A percentile compares a stretch with the other conserved stretches of the same genome.
These are phyloP conservation scores for Brassicogethes aeneus DNA, from an alignment of 2,888 invertebrate genomes.

Conservation along the genomic window DNA sequence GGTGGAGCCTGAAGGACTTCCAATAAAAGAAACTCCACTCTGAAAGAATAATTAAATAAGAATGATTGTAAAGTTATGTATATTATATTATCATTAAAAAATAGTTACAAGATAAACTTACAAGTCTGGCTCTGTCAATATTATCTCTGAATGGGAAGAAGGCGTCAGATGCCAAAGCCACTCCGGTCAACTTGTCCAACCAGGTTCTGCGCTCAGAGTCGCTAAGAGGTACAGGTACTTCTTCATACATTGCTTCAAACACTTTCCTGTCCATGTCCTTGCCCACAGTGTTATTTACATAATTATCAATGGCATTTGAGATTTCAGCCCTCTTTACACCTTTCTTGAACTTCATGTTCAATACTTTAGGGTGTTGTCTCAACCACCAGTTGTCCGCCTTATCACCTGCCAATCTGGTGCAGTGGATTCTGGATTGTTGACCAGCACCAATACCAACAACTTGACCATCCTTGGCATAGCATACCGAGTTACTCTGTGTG, in stretches of 20 bases:
- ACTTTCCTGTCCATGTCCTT: slow-evolving; percentile 71
- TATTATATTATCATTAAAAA: slow-evolving; percentile 2
- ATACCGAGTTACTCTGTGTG: slow-evolving; percentile 97
- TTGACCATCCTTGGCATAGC: slow-evolving; percentile 88
- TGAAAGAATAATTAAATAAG: slow-evolving; percentile 38
- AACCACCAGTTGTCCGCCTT: slow-evolving; percentile 99
- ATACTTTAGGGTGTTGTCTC: slow-evolving; percentile 82
- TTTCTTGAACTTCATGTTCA: slow-evolving; percentile 73
- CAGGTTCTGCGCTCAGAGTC: slow-evolving; percentile 58
- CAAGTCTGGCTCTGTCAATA: slow-evolving; percentile 85
- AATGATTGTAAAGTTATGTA: background rate
- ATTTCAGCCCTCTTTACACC: slow-evolving; percentile 85
- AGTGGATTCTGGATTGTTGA: slow-evolving; percentile 97
- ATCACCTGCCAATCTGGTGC: slow-evolving; percentile 92
- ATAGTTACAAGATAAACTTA: slow-evolving; percentile 36
- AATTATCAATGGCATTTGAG: slow-evolving; percentile 93
- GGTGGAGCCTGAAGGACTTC: slow-evolving; percentile 88
- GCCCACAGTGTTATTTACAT: slow-evolving; percentile 85
- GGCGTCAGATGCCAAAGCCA: slow-evolving; percentile 89
- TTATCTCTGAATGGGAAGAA: slow-evolving; percentile 99
- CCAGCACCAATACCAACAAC: slow-evolving; percentile 95
- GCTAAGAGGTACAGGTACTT: slow-evolving; percentile 62
- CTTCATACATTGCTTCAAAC: slow-evolving; percentile 68
- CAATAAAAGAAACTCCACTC: slow-evolving; percentile 92
- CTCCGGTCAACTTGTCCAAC: slow-evolving; percentile 61